Percentiles rank a stretch among this genome's conserved stretches.
These are phyloP conservation scores for Aegithalos caudatus DNA, from an alignment of 2,113 vertebrate genomes.

Conservation along the genomic window DNA sequence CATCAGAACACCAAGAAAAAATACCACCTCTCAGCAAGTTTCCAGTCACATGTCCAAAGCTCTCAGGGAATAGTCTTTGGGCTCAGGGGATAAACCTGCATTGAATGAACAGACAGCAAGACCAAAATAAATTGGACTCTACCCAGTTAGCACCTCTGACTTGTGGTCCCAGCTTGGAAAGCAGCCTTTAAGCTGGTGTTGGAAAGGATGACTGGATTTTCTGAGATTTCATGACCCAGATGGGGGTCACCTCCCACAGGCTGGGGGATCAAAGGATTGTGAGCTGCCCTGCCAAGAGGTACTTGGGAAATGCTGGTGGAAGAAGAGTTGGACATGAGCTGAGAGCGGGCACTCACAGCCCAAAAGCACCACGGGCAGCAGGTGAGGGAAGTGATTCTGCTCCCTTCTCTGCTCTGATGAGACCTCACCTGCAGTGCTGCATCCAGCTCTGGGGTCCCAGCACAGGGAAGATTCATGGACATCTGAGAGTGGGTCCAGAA, in stretches of 20 bases:
- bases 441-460: not conserved
- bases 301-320: not conserved
- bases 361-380: not conserved
- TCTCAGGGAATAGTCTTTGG: not conserved
- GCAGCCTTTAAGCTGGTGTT: not conserved
- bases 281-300: not conserved
- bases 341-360: not conserved
- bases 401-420: not conserved
- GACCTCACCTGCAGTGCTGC: not conserved
- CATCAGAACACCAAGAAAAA: not conserved
- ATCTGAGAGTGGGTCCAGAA: fast-evolving
- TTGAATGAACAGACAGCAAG: not conserved
- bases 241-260: not conserved
- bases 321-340: not conserved
- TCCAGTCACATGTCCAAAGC: not conserved
- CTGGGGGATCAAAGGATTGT: not conserved
- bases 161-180: not conserved
- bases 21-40: not conserved
- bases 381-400: not conserved
- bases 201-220: not conserved
- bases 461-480: not conserved
- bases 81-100: not conserved
- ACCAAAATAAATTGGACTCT: not conserved
- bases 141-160: not conserved
- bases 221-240: not conserved